These are phyloP conservation scores for Ceratoteleas bidentatus DNA, from an alignment of 1,140 invertebrate genomes.

Conservation along the genomic window DNA sequence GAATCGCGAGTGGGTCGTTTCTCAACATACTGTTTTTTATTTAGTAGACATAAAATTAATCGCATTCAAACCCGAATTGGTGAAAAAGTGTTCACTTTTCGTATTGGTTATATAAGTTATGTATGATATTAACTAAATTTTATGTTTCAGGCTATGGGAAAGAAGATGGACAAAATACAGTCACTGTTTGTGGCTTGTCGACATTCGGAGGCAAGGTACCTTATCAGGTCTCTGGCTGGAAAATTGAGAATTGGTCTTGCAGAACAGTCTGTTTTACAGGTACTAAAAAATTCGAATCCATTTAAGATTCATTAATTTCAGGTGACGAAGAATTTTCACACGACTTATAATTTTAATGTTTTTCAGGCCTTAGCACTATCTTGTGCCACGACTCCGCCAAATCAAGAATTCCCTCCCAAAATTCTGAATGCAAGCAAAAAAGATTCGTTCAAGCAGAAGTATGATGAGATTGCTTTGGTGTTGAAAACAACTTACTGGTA, in stretches of 20 bases:
- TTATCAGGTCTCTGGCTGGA: conserved; percentile 95
- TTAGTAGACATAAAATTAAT: too few relatives aligned
- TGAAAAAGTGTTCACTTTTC: too few relatives aligned
- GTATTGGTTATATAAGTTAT: too few relatives aligned
- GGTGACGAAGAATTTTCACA: too few relatives aligned
- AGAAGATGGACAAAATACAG: conserved; percentile 97
- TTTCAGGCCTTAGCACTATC: conserved; percentile 92
- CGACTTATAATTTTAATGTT: too few relatives aligned
- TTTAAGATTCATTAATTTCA: too few relatives aligned
- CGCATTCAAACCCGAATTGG: too few relatives aligned
- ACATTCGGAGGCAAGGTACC: conserved; percentile 93
- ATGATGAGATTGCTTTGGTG: conserved; percentile 89
- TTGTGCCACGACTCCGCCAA: conserved; percentile 86
- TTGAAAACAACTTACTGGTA: conserved; percentile 97
- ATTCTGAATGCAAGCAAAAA: conserved; percentile 84
- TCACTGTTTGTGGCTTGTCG: conserved; percentile 95
- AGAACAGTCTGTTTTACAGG: conserved; percentile 96
- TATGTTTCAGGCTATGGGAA: conserved; percentile 87
- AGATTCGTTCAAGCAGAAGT: conserved; percentile 90
- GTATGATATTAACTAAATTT: too few relatives aligned
- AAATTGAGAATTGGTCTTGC: conserved; percentile 98
- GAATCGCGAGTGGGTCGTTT: too few relatives aligned
- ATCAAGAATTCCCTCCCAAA: conserved; percentile 86
- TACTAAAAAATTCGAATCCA: too few relatives aligned
- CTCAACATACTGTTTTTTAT: too few relatives aligned